A percentile compares a stretch with the other conserved stretches of the same genome.
Conservation (phyloP, 2,797 vertebrate genomes). For the Chlorospingus semifuscus region DNA sequence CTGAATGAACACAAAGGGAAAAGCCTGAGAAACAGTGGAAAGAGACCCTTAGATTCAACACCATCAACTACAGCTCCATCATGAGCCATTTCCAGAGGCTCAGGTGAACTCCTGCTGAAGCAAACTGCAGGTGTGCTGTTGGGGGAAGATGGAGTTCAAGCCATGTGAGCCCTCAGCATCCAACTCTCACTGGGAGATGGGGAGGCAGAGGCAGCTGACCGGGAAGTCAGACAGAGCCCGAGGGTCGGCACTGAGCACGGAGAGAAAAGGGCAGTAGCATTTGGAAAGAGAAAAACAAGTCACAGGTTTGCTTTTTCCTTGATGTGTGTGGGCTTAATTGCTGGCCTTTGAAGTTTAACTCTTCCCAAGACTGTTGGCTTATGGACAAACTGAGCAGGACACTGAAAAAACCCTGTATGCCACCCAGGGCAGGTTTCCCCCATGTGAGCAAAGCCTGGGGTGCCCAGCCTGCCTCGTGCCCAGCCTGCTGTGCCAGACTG, state of each 20-base stretch:
- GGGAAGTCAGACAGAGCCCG: neutral
- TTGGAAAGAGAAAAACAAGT: neutral
- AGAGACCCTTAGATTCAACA: neutral
- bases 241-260: neutral
- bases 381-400: neutral
- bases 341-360: constrained; percentile 8
- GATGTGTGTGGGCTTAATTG: constrained; percentile 31
- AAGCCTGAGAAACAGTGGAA: neutral
- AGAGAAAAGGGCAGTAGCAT: constrained; percentile 26
- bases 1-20: neutral
- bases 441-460: rapidly evolving
- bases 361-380: neutral
- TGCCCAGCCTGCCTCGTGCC: neutral
- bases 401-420: neutral
- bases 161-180: neutral
- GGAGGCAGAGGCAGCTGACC: neutral
- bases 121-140: neutral
- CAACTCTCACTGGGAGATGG: neutral
- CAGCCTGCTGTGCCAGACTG: neutral
- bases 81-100: neutral
- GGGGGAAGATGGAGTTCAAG: neutral
- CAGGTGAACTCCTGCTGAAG: neutral
- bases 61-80: neutral
- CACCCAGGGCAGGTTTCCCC: neutral
- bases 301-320: neutral